phyloP scores from a whole-genome alignment of 2,113 vertebrate genomes.

The Halichoeres trimaculatus region DNA sequence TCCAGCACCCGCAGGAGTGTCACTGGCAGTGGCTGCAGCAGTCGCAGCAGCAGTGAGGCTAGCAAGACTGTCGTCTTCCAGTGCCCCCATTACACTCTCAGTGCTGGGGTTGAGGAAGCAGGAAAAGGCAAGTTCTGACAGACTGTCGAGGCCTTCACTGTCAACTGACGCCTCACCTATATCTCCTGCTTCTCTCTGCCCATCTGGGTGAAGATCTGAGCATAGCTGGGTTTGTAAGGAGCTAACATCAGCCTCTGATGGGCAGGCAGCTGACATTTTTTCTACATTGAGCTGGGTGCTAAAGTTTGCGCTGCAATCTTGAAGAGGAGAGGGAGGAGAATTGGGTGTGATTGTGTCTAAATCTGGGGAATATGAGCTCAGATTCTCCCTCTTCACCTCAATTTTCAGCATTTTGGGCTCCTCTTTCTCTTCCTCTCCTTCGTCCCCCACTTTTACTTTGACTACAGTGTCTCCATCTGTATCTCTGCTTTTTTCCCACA shows the following conservation, averaged over 20 bases:
- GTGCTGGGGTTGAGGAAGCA: slow-evolving; percentile 73
- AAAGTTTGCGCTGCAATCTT: slow-evolving; percentile 81
- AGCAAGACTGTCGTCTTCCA: slow-evolving; percentile 65
- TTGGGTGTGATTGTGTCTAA: slow-evolving; percentile 80
- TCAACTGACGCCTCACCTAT: slow-evolving; percentile 47
- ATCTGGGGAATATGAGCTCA: slow-evolving; percentile 88
- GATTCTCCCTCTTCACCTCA: slow-evolving; percentile 90
- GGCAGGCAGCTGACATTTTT: slow-evolving; percentile 3
- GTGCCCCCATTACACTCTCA: slow-evolving; percentile 59
- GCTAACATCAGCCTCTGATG: background rate
- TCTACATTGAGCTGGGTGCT: slow-evolving; percentile 19
- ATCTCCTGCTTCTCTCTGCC: slow-evolving; percentile 25
- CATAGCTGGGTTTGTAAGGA: slow-evolving; percentile 56
- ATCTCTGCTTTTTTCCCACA: slow-evolving; percentile 47
- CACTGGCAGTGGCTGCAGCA: slow-evolving; percentile 88
- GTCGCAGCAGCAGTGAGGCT: slow-evolving; percentile 71
- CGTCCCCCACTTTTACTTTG: slow-evolving; percentile 80
- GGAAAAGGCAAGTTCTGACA: slow-evolving; percentile 74
- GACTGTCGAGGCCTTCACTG: slow-evolving; percentile 65
- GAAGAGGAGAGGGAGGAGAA: slow-evolving; percentile 85
- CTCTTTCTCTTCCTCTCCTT: slow-evolving; percentile 76
- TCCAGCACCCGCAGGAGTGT: slow-evolving; percentile 73
- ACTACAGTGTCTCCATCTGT: slow-evolving; percentile 66
- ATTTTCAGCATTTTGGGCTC: slow-evolving; percentile 82
- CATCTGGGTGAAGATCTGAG: slow-evolving; percentile 37